Evolutionary conservation across 2,888 invertebrate genomes (phyloP).

Genomic region (Papilio protenor): DNA sequence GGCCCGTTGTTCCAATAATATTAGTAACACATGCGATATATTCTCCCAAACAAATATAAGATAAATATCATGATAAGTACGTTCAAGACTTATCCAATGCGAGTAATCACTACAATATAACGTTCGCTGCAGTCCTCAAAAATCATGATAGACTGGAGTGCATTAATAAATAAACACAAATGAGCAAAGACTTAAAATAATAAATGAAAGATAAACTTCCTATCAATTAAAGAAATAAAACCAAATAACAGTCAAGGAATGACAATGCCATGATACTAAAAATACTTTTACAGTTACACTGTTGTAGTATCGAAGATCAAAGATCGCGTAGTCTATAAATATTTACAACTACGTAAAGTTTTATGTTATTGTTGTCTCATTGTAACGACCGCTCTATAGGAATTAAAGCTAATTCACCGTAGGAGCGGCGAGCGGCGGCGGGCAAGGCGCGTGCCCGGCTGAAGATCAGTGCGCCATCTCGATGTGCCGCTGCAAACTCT

Average conservation of each 20-base stretch:
- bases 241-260: slow-evolving; percentile 61
- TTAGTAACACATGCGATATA: slow-evolving; percentile 55
- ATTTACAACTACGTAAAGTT: slow-evolving; percentile 46
- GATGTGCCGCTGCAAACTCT: slow-evolving; percentile 83
- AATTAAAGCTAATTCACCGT: background rate
- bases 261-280: slow-evolving; percentile 56
- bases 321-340: slow-evolving; percentile 39
- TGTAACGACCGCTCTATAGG: background rate
- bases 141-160: slow-evolving; percentile 61
- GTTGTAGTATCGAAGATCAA: slow-evolving; percentile 22
- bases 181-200: slow-evolving; percentile 72
- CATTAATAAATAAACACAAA: slow-evolving; percentile 73
- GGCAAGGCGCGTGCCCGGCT: slow-evolving; percentile 6
- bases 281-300: slow-evolving; percentile 51
- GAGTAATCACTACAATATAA: slow-evolving; percentile 54
- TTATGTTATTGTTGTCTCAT: slow-evolving; percentile 2
- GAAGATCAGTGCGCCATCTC: slow-evolving; percentile 79
- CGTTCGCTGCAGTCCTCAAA: slow-evolving; percentile 58
- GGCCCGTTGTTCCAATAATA: slow-evolving; percentile 78
- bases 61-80: slow-evolving; percentile 67
- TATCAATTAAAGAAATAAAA: slow-evolving; percentile 54
- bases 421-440: background rate
- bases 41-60: slow-evolving; percentile 54
- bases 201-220: slow-evolving; percentile 53
- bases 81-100: slow-evolving; percentile 54